Percentiles rank a stretch among this genome's conserved stretches.
Conservation (phyloP, 1,140 invertebrate species). For the Spodoptera litura region DNA sequence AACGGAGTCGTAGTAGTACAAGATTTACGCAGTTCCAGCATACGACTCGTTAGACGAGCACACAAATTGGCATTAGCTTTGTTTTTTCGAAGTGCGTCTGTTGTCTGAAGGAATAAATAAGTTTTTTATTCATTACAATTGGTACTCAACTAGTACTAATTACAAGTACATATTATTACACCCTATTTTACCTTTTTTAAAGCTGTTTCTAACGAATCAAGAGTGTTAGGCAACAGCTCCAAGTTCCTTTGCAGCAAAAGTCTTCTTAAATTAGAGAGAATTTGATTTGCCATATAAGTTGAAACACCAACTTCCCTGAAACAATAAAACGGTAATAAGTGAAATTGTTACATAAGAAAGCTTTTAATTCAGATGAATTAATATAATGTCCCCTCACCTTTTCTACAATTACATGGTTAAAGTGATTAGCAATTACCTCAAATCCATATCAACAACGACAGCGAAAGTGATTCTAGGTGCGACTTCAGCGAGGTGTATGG, state of each 20-base stretch:
- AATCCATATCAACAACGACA: constrained; percentile 74
- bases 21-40: constrained; percentile 76
- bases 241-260: constrained; percentile 77
- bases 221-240: constrained; percentile 69
- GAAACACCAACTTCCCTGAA: constrained; percentile 75
- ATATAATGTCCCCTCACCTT: too few species aligned
- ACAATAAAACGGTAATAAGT: too few species aligned
- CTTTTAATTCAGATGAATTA: too few species aligned
- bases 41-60: constrained; percentile 67
- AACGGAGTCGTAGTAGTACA: constrained; percentile 74
- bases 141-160: too few species aligned
- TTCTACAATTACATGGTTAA: too few species aligned
- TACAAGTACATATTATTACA: background rate
- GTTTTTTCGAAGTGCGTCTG: constrained; percentile 77
- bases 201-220: constrained; percentile 74
- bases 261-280: constrained; percentile 73
- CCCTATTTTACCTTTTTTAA: constrained; percentile 72
- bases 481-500: constrained; percentile 69
- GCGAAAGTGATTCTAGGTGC: constrained; percentile 70
- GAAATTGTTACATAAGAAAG: too few species aligned
- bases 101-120: constrained; percentile 65
- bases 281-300: constrained; percentile 70
- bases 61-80: constrained; percentile 69
- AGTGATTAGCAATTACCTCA: constrained; percentile 62
- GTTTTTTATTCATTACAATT: background rate